phyloP scores from a whole-genome alignment of 2,797 vertebrate species.

The Discoglossus pictus region DNA sequence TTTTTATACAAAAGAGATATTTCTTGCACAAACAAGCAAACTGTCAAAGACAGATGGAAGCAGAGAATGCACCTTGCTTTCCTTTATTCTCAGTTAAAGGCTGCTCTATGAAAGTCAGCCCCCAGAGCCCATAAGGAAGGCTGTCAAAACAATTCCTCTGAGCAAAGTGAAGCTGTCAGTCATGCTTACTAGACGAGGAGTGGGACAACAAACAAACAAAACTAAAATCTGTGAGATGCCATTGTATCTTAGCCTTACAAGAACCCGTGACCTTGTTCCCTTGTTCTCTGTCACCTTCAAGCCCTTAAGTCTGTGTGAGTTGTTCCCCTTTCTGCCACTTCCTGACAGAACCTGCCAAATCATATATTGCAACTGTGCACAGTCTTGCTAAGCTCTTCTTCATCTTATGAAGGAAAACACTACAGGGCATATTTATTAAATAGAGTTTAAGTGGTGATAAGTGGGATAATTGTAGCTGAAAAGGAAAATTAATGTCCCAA shows the following conservation, averaged over 20 bases:
- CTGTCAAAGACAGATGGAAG: too few relatives aligned
- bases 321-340: background rate
- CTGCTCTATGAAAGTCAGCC: conserved; percentile 40
- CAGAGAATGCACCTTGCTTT: conserved; percentile 1
- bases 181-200: conserved; percentile 36
- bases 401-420: too few relatives aligned
- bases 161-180: conserved; percentile 49
- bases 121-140: conserved; percentile 17
- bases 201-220: conserved; percentile 30
- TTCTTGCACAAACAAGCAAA: too few relatives aligned
- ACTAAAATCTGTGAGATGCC: conserved; percentile 42
- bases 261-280: background rate
- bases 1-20: too few relatives aligned
- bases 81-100: conserved; percentile 39
- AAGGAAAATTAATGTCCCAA: too few relatives aligned
- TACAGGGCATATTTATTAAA: too few relatives aligned
- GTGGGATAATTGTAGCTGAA: too few relatives aligned
- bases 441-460: too few relatives aligned
- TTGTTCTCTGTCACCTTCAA: background rate
- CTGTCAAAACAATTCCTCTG: conserved; percentile 52
- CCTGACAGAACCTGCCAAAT: conserved; percentile 6
- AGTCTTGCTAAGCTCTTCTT: too few relatives aligned
- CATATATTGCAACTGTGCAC: too few relatives aligned
- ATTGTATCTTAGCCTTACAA: conserved; percentile 25
- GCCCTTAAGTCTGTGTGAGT: background rate